phyloP scores from a whole-genome alignment of 64 coral and sea anemone genomes.

The Montipora cactus region DNA sequence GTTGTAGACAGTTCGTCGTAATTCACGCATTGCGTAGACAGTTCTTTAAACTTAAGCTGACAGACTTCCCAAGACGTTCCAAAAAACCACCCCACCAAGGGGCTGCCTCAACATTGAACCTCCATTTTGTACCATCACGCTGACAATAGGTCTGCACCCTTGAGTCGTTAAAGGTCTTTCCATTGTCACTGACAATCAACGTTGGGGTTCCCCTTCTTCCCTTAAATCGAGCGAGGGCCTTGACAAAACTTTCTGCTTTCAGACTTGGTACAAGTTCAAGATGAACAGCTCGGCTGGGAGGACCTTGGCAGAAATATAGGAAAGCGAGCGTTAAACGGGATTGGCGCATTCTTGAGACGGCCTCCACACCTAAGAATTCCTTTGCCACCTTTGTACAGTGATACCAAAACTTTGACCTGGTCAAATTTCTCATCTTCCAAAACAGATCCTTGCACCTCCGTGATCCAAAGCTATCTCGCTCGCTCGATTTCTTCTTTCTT shows the following conservation, averaged over 20 bases:
- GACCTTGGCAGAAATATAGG: conserved; percentile 50
- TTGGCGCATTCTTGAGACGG: conserved; percentile 14
- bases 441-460: conserved; percentile 10
- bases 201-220: conserved; percentile 38
- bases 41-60: conserved; percentile 50
- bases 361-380: conserved; percentile 36
- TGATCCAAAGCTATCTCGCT: conserved; percentile 40
- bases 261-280: too few relatives aligned
- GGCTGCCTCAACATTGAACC: conserved; percentile 36
- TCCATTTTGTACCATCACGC: conserved; percentile 37
- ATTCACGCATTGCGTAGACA: conserved; percentile 18
- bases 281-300: not conserved
- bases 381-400: conserved; percentile 39
- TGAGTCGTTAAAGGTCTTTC: conserved; percentile 58
- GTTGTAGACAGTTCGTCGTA: conserved; percentile 52
- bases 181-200: conserved; percentile 58
- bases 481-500: not conserved
- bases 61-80: conserved; percentile 51
- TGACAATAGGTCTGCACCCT: conserved; percentile 3
- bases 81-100: conserved; percentile 79
- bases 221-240: conserved; percentile 9
- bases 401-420: conserved; percentile 25
- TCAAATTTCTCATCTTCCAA: not conserved
- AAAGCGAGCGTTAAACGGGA: conserved; percentile 26
- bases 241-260: too few relatives aligned